These are phyloP conservation scores for Argyresthia albistria DNA, from an alignment of 2,888 invertebrate species.

Conservation along the genomic window DNA sequence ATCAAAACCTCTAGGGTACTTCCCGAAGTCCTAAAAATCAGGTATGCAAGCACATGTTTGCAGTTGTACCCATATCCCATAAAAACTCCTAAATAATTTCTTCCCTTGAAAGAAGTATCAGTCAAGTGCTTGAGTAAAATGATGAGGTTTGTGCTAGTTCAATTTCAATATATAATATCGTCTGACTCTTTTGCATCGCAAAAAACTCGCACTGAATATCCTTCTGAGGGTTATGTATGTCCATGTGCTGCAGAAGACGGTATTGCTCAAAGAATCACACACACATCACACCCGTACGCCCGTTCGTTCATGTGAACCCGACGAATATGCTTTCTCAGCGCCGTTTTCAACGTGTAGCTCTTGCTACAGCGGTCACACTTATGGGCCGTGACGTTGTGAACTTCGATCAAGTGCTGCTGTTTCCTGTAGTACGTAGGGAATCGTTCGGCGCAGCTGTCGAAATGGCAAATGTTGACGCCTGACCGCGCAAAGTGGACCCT, in stretches of 20 bases:
- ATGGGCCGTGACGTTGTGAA: slow-evolving; percentile 52
- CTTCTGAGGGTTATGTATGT: slow-evolving; percentile 63
- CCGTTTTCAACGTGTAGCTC: slow-evolving; percentile 54
- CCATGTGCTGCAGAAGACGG: slow-evolving; percentile 61
- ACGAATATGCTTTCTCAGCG: slow-evolving; percentile 50
- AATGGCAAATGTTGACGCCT: slow-evolving; percentile 58
- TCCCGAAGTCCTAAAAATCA: too few species aligned
- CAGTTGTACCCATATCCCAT: too few species aligned
- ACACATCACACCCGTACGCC: slow-evolving; percentile 53
- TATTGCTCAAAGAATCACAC: slow-evolving; percentile 62
- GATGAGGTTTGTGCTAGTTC: too few species aligned
- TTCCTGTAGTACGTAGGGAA: slow-evolving; percentile 64
- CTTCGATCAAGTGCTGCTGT: slow-evolving; percentile 56
- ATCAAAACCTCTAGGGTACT: too few species aligned
- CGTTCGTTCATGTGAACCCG: slow-evolving; percentile 56
- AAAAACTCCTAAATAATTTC: too few species aligned
- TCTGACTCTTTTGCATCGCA: too few species aligned
- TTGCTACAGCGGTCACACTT: slow-evolving; percentile 58
- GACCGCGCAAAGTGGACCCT: slow-evolving; percentile 54
- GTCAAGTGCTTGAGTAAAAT: too few species aligned
- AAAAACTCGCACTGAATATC: slow-evolving; percentile 74
- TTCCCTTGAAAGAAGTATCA: too few species aligned
- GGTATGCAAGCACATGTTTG: too few species aligned
- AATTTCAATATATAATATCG: too few species aligned
- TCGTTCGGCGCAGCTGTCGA: slow-evolving; percentile 53